phyloP scores from a whole-genome alignment of 2,888 invertebrate genomes.

The Ditula angustiorana region DNA sequence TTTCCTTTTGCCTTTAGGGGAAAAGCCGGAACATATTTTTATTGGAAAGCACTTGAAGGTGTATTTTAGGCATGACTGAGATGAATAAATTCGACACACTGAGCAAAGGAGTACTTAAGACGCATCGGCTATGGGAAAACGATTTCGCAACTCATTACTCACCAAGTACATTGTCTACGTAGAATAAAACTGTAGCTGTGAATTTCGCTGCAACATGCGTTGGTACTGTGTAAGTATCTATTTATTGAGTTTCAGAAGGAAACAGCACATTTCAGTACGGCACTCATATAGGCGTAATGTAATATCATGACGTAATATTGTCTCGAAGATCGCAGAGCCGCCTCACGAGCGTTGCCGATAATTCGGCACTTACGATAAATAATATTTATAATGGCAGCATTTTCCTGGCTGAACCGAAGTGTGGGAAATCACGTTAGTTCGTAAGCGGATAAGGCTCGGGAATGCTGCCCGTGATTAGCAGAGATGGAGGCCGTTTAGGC shows the following conservation, averaged over 20 bases:
- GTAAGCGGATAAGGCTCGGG: slow-evolving; percentile 65
- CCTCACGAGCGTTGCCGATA: slow-evolving; percentile 16
- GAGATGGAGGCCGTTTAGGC: slow-evolving; percentile 56
- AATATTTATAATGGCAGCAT: slow-evolving; percentile 43
- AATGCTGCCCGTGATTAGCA: slow-evolving; percentile 58
- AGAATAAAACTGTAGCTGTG: too few relatives aligned
- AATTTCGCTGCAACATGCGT: too few relatives aligned
- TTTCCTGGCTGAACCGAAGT: slow-evolving; percentile 53
- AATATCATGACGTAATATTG: slow-evolving; percentile 27
- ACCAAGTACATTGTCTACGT: background rate
- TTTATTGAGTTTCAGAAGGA: background rate
- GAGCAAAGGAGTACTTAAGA: background rate
- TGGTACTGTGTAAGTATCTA: too few relatives aligned
- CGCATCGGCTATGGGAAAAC: slow-evolving; percentile 5
- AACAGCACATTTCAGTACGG: background rate
- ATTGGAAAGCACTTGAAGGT: slow-evolving; percentile 49
- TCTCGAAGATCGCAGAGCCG: background rate
- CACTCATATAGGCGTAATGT: slow-evolving; percentile 16
- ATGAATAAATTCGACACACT: slow-evolving; percentile 15
- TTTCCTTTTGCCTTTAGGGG: slow-evolving; percentile 61
- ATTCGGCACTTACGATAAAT: slow-evolving; percentile 34
- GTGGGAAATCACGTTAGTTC: slow-evolving; percentile 61
- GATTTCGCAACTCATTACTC: background rate
- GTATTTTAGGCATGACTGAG: slow-evolving; percentile 14
- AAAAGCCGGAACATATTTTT: slow-evolving; percentile 68